These are phyloP conservation scores for Sebastes fasciatus DNA, from an alignment of 2,113 vertebrate genomes.

Conservation along the genomic window DNA sequence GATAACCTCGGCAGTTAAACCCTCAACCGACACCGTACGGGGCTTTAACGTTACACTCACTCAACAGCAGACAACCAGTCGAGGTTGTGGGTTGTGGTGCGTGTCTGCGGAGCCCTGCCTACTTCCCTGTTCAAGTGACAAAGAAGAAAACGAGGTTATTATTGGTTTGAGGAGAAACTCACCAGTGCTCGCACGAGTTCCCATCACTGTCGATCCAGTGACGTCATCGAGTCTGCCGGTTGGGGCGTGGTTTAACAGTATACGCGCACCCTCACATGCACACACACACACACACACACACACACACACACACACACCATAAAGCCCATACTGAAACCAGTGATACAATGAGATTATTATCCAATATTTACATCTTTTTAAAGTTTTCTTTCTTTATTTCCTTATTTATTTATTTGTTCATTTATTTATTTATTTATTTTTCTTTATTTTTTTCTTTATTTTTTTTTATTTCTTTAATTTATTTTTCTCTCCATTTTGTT, in stretches of 20 bases:
- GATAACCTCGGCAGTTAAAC: constrained; percentile 29
- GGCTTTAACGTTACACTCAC: background rate
- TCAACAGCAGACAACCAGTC: background rate
- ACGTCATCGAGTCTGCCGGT: constrained; percentile 20
- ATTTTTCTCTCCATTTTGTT: no score
- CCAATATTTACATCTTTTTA: no score
- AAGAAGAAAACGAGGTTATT: constrained; percentile 64
- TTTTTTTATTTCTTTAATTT: no score
- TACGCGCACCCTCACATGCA: background rate
- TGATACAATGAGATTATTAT: no score
- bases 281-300: background rate
- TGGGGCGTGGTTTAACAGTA: constrained; percentile 44
- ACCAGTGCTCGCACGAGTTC: constrained; percentile 83
- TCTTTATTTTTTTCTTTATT: no score
- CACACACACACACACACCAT: no score
- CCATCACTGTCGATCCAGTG: constrained; percentile 69
- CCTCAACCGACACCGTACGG: background rate
- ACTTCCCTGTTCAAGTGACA: constrained; percentile 76
- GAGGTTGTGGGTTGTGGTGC: background rate
- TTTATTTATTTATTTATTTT: no score
- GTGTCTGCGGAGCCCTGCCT: constrained; percentile 33
- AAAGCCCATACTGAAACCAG: no score
- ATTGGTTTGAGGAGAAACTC: constrained; percentile 83
- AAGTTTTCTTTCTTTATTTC: no score
- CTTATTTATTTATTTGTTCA: no score